These are phyloP conservation scores for Moxostoma hubbsi DNA, from an alignment of 2,797 vertebrate genomes.

Conservation along the genomic window DNA sequence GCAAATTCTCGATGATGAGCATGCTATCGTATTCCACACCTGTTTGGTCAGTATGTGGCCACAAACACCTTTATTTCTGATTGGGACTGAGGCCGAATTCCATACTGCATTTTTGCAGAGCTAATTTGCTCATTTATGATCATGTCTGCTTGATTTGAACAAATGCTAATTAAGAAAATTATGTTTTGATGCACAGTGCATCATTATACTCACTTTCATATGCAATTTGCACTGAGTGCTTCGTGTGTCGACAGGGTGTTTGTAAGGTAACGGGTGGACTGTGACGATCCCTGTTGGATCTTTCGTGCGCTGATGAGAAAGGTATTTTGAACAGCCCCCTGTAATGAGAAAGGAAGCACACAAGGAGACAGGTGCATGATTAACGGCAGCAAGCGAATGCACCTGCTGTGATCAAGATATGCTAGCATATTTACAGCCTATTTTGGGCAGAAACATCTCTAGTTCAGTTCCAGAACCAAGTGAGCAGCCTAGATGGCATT, in stretches of 20 bases:
- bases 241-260: neutral
- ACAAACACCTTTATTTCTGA: constrained; percentile 10
- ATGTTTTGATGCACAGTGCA: too few relatives aligned
- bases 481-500: too few relatives aligned
- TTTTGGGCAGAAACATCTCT: constrained; percentile 28
- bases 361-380: constrained; percentile 50
- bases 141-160: too few relatives aligned
- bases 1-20: constrained; percentile 45
- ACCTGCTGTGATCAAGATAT: constrained; percentile 58
- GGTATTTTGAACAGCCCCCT: constrained; percentile 31
- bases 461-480: too few relatives aligned
- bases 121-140: too few relatives aligned
- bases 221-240: neutral
- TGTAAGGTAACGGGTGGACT: neutral
- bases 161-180: too few relatives aligned
- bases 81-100: neutral
- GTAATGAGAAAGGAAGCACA: constrained; percentile 25
- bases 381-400: constrained; percentile 37
- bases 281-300: neutral
- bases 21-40: neutral
- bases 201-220: too few relatives aligned
- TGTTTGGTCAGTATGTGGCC: constrained; percentile 10
- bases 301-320: constrained; percentile 22
- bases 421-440: constrained; percentile 53
- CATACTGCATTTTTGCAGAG: too few relatives aligned